Evolutionary conservation across 2,113 vertebrate species (phyloP).

Genomic region (Perognathus longimembris): DNA sequence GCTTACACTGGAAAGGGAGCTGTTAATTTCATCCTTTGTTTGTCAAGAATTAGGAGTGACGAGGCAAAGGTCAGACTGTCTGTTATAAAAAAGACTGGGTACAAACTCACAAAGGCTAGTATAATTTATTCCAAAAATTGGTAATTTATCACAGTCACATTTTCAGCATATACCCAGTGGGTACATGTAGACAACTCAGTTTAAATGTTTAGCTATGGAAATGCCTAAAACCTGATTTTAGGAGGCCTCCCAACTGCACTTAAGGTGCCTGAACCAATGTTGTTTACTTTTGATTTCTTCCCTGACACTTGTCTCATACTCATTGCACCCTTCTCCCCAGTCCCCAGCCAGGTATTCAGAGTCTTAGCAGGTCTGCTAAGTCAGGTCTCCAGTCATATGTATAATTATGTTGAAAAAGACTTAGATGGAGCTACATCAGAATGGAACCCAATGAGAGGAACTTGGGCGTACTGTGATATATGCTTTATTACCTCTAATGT

Average conservation of each 20-base stretch:
- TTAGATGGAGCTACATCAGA: background rate
- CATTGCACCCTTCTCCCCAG: rapidly evolving
- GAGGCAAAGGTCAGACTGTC: background rate
- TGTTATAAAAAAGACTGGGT: background rate
- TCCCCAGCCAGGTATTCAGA: background rate
- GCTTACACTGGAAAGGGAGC: background rate
- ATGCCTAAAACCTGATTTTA: too few species aligned
- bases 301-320: background rate
- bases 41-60: background rate
- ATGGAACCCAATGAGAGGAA: background rate
- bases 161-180: background rate
- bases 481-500: background rate
- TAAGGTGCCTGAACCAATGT: background rate
- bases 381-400: too few species aligned
- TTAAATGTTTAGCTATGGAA: background rate
- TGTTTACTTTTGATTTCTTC: background rate
- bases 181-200: background rate
- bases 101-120: background rate
- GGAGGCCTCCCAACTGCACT: background rate
- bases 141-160: too few species aligned
- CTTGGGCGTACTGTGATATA: background rate
- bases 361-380: background rate
- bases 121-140: background rate
- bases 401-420: too few species aligned
- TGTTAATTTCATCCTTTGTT: background rate